Conservation (phyloP, 1,140 invertebrate genomes). For the Drosophila bocqueti region DNA sequence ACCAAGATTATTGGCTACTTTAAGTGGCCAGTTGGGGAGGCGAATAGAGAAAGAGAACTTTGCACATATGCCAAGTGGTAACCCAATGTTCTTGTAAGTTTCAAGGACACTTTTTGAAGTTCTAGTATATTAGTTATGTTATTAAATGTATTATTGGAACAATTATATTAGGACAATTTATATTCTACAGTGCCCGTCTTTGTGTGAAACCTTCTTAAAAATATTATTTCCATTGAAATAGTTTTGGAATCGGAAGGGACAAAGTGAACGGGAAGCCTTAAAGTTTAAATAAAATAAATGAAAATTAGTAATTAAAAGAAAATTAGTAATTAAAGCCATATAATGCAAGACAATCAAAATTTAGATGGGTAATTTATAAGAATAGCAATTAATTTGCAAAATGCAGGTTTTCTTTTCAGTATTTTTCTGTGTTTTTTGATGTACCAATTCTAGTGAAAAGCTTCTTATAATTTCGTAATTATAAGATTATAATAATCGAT, state of each 20-base stretch:
- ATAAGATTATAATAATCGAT: too few relatives aligned
- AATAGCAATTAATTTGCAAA: too few relatives aligned
- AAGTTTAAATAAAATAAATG: background rate
- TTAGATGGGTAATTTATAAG: too few relatives aligned
- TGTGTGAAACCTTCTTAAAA: background rate
- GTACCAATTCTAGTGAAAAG: too few relatives aligned
- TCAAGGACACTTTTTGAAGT: background rate
- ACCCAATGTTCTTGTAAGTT: background rate
- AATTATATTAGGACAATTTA: background rate
- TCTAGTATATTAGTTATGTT: background rate
- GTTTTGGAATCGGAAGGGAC: background rate
- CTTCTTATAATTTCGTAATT: too few relatives aligned
- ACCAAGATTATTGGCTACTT: slow-evolving; percentile 55
- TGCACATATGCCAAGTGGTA: background rate
- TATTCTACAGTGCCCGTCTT: background rate
- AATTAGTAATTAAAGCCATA: background rate
- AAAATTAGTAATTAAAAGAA: background rate
- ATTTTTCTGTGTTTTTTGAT: too few relatives aligned
- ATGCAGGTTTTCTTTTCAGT: too few relatives aligned
- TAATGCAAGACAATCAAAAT: background rate
- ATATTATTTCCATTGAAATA: background rate
- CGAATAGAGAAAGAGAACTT: background rate
- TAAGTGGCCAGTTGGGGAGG: slow-evolving; percentile 25
- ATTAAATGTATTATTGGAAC: background rate
- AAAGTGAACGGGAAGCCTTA: background rate